A percentile compares a stretch with the other conserved stretches of the same genome.
Evolutionary conservation across 2,888 invertebrate genomes (phyloP).

Genomic region (Orchesella flavescens): DNA sequence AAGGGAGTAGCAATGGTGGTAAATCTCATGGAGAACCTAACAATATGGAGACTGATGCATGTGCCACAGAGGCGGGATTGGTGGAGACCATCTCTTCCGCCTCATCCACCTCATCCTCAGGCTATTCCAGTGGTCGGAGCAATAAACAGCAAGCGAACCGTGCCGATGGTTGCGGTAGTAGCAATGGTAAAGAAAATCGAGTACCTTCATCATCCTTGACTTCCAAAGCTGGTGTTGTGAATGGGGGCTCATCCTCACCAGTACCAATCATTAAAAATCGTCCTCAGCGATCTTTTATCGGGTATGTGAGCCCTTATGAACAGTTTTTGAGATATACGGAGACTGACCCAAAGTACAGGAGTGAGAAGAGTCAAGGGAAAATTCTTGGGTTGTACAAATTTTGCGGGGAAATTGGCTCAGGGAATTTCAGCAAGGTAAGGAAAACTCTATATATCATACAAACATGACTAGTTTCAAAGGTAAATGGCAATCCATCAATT

Average conservation of each 20-base stretch:
- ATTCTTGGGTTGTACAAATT: conserved; percentile 84
- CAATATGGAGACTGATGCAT: conserved; percentile 37
- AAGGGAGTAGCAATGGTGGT: neutral
- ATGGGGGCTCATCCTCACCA: neutral
- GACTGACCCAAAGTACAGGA: conserved; percentile 64
- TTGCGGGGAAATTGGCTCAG: conserved; percentile 83
- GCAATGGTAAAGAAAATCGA: conserved; percentile 32
- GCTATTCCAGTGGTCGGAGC: conserved; percentile 15
- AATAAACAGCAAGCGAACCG: conserved; percentile 4
- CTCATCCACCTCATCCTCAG: conserved; percentile 21
- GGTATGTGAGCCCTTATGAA: conserved; percentile 51
- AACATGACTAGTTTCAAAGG: too few species aligned
- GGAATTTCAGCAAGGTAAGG: conserved; percentile 75
- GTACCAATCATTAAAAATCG: conserved; percentile 33
- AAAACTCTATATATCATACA: too few species aligned
- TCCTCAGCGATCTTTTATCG: conserved; percentile 22
- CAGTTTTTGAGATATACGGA: conserved; percentile 62
- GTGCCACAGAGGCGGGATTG: conserved; percentile 32
- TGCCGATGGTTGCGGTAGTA: neutral
- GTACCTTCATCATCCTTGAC: conserved; percentile 29
- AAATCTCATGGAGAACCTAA: neutral
- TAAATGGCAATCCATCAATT: too few species aligned
- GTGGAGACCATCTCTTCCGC: conserved; percentile 3
- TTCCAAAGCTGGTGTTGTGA: neutral
- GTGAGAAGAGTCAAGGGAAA: conserved; percentile 76